Evolutionary conservation across 2,797 vertebrate genomes (phyloP).

Genomic region (Malacoraja senta): DNA sequence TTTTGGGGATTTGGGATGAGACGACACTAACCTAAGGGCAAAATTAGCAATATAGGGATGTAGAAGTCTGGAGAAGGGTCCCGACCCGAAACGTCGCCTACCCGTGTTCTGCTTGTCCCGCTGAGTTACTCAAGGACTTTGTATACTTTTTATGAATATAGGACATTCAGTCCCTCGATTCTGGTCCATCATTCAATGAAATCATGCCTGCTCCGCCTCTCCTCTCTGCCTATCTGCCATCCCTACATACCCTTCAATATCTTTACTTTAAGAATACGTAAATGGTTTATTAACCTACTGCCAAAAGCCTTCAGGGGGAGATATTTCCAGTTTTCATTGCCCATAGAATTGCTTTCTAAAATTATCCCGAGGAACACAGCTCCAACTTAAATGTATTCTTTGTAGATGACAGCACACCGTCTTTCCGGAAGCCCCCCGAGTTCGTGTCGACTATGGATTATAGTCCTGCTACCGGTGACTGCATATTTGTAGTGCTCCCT

Average conservation of each 20-base stretch:
- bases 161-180: not conserved
- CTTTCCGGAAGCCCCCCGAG: not conserved
- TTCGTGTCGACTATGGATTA: not conserved
- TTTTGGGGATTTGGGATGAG: not conserved
- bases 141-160: not conserved
- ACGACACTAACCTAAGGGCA: not conserved
- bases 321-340: not conserved
- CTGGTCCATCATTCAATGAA: not conserved
- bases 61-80: too few species aligned
- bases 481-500: not conserved
- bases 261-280: not conserved
- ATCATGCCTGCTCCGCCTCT: not conserved
- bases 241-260: not conserved
- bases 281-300: not conserved
- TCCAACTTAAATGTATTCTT: not conserved
- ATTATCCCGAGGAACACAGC: not conserved
- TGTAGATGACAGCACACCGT: not conserved
- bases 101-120: too few species aligned
- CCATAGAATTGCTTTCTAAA: not conserved
- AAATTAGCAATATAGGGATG: not conserved
- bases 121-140: too few species aligned
- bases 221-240: not conserved
- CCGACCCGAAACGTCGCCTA: too few species aligned
- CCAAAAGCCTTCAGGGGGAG: not conserved
- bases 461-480: not conserved